These are phyloP conservation scores for Chloroclystis v-ata DNA, from an alignment of 2,888 invertebrate species.

Conservation along the genomic window DNA sequence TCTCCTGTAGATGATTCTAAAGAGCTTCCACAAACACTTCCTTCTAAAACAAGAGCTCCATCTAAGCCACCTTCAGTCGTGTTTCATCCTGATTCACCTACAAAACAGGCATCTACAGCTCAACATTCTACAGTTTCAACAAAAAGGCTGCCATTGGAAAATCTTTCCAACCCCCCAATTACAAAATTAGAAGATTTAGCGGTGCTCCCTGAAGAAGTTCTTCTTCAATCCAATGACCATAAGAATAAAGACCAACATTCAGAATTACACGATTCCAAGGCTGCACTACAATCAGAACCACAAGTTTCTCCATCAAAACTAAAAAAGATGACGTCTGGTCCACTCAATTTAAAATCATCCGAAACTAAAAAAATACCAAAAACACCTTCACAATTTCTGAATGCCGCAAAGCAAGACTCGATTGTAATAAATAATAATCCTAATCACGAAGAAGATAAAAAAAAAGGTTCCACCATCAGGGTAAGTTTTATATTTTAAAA, in stretches of 20 bases:
- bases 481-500: slow-evolving; percentile 9
- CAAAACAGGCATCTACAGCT: background rate
- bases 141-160: background rate
- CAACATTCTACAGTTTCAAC: background rate
- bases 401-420: background rate
- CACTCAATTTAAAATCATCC: no score
- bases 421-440: background rate
- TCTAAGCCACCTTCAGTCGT: background rate
- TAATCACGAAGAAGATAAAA: slow-evolving; percentile 5
- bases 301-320: background rate
- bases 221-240: no score
- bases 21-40: background rate
- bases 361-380: background rate
- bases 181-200: no score
- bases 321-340: background rate
- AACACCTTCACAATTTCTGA: background rate
- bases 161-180: no score
- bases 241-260: background rate
- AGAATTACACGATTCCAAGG: background rate
- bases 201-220: no score
- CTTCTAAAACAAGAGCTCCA: background rate
- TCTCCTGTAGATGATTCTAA: background rate
- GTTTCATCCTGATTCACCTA: background rate
- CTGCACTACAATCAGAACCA: background rate
- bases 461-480: slow-evolving; percentile 14